Evolutionary conservation across 2,797 vertebrate species (phyloP), one percentile per base, ranked within the genome.

Genomic region (Rhinatrema bivittatum): DNA sequence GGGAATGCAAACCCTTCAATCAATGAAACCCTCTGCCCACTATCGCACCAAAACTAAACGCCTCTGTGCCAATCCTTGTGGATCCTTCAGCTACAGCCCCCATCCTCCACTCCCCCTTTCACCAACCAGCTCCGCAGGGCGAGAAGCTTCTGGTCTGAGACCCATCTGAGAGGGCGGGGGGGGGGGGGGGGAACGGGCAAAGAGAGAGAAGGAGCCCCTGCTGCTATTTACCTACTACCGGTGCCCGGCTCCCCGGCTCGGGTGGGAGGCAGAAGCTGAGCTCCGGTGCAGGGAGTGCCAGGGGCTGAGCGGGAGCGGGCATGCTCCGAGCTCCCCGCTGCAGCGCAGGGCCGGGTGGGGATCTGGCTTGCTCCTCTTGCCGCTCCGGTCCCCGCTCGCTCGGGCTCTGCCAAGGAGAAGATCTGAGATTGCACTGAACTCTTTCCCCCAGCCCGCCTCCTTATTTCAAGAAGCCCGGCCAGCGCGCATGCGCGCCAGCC

Each of bases 391-490:
- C 18, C 7, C 12, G 44, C 30, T 49, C n/a, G n/a, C 35, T 34
- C 25, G 4, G 11, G 16, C 25, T 14, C 40, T 19, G 51, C 49
- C 54, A 61, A 81, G 75, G 75, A 65, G 74, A 45, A 69, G 51
- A 65, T 68, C 68, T 70, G 65, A 64, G 70, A 64, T 77, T 86
- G 78, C 65, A 70, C 72, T 76, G 84, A 77, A 78, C 78, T 76
- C 76, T 69, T 58, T 53, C 68, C 74, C 57, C 68, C 73, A 70
- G n/a, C 81, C 81, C 73, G 85, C 84, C 90, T 88, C 88, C 90
- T 91, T 94, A 94, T 92, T 83, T 79, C 74, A 81, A 84, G 65
- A 70, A 76, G 53, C 65, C 71, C 46, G n/a, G 65, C 69, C 76
- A 72, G 56, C 69, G 65, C 72, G 46, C 67, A 38, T 62, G 62